Base-by-base conservation (phyloP, 2,113 vertebrate species). In the Mustela nigripes region DNA sequence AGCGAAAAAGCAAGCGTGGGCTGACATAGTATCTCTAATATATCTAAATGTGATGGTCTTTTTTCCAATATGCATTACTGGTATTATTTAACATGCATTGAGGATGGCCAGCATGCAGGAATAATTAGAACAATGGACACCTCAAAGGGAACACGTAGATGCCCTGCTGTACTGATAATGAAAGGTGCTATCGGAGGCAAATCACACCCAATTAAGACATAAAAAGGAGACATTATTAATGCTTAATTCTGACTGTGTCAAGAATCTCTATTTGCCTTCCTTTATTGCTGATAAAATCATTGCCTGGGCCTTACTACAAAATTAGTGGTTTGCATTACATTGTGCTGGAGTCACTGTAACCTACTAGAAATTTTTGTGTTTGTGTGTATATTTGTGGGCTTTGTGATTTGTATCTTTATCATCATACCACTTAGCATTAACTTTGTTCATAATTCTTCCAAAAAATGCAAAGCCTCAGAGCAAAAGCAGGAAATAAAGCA, bases 161-260 rank as follows among this genome's bases (percentile, higher is more conserved):
- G 73, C 19, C 94, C 93, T 1, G 28, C 95, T 89, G 92, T 42
- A 90, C 90, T 69, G 88, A 88, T 96, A 95, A 97, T 95, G 91
- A 97, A 95, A 96, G 93, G 96, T 96, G 67, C 85, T 95, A 97
- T 98, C 92, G 93, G 90, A 98, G 36, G 71, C 81, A 98, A 97
- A 97, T 98, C 97, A 94, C 71, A 95, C 63, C 95, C 97, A 96
- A 98, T 98, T 97, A 98, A 96, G 94, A 93, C 81, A 91, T 91
- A 79, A 94, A 97, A 94, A 94, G 85, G 73, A 97, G 91, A 95
- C 33, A 79, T 92, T 96, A 97, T 94, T 96, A 98, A 94, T 85
- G 95, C 91, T 97, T 97, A 95, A 94, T 97, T 97, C 94, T 91
- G 92, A 94, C 96, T 89, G 84, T 63, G 48, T 96, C 88, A 71